Conservation (phyloP, 2,888 invertebrate genomes). For the Eudasyphora cyanicolor region DNA sequence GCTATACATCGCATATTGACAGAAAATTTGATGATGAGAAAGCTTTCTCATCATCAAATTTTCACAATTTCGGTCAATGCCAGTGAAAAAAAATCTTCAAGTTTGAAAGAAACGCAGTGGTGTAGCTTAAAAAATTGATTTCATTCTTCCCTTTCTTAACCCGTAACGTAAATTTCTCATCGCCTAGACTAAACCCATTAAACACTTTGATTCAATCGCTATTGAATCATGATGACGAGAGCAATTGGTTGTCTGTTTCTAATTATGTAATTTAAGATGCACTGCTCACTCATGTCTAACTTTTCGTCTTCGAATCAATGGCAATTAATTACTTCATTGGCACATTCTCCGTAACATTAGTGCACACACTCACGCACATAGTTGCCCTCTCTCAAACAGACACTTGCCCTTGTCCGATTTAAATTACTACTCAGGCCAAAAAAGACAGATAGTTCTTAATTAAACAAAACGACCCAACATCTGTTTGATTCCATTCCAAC, state of each 20-base stretch:
- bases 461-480: background rate
- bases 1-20: too few relatives aligned
- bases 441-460: background rate
- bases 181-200: background rate
- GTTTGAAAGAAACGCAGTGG: too few relatives aligned
- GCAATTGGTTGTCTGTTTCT: background rate
- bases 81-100: too few relatives aligned
- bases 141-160: too few relatives aligned
- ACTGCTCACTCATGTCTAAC: background rate
- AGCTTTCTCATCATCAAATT: too few relatives aligned
- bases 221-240: background rate
- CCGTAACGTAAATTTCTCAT: background rate
- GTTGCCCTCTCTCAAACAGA: too few relatives aligned
- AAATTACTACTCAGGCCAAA: too few relatives aligned
- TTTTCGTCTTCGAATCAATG: background rate
- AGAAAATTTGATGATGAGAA: too few relatives aligned
- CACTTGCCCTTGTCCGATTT: background rate
- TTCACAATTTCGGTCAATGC: too few relatives aligned
- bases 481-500: background rate
- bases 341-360: too few relatives aligned
- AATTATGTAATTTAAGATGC: background rate
- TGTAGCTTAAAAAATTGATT: too few relatives aligned
- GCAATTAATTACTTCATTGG: background rate
- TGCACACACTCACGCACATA: background rate
- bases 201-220: background rate